Evolutionary conservation across 2,888 invertebrate genomes (phyloP).

Genomic region (Tetropium fuscum): DNA sequence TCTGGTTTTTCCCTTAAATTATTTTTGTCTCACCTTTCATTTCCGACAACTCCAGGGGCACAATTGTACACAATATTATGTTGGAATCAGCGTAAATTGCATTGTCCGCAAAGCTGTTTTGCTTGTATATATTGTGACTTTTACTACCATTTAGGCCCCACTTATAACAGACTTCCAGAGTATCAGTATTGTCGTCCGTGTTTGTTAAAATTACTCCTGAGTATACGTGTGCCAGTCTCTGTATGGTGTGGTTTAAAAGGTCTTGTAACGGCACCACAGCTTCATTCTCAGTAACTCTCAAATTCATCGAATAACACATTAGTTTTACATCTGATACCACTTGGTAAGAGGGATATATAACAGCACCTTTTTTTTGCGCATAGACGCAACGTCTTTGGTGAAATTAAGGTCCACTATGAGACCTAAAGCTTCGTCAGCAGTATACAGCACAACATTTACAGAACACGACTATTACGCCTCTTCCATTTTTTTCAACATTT

Average conservation of each 20-base stretch:
- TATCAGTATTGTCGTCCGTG: constrained; percentile 1
- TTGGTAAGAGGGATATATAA: constrained; percentile 27
- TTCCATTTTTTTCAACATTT: too few relatives aligned
- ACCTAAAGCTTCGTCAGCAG: too few relatives aligned
- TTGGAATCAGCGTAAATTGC: constrained; percentile 23
- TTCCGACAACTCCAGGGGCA: constrained; percentile 12
- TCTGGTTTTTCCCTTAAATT: constrained; percentile 26
- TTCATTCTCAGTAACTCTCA: too few relatives aligned
- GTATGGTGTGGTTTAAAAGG: constrained; percentile 9
- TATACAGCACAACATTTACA: too few relatives aligned
- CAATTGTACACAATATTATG: constrained; percentile 23
- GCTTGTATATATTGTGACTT: constrained; percentile 23
- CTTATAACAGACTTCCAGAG: constrained; percentile 18
- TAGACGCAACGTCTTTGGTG: constrained; percentile 14
- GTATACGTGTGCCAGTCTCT: constrained; percentile 1
- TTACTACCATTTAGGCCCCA: constrained; percentile 21
- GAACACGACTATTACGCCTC: too few relatives aligned
- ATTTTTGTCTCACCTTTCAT: constrained; percentile 6
- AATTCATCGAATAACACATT: constrained; percentile 26
- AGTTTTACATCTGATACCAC: constrained; percentile 25
- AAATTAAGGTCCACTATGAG: constrained; percentile 24
- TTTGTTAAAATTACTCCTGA: constrained; percentile 6
- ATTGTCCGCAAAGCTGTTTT: too few relatives aligned
- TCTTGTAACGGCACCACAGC: constrained; percentile 14
- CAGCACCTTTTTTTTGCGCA: constrained; percentile 26